phyloP scores from a whole-genome alignment of 2,113 vertebrate genomes.

The Leptosomus discolor region DNA sequence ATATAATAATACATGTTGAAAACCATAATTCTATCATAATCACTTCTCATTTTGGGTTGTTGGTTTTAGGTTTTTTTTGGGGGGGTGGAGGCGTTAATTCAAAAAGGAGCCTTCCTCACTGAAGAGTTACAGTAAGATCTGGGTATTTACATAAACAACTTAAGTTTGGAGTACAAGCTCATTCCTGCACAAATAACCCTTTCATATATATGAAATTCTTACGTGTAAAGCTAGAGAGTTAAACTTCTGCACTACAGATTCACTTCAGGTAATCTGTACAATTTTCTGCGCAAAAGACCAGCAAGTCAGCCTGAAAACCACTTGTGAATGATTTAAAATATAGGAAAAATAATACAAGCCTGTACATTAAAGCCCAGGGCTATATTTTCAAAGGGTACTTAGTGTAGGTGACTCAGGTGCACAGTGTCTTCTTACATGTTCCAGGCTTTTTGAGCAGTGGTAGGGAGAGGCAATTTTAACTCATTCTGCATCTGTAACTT shows the following conservation, averaged over 20 bases:
- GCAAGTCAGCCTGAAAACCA: constrained; percentile 46
- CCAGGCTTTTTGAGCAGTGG: not conserved
- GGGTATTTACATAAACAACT: constrained; percentile 74
- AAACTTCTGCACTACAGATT: constrained; percentile 57
- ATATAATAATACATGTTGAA: constrained; percentile 64
- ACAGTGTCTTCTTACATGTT: not conserved
- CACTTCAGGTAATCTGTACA: constrained; percentile 59
- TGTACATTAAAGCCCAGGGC: constrained; percentile 24
- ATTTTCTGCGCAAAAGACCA: constrained; percentile 67
- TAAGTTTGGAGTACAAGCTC: constrained; percentile 55
- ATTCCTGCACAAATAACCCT: constrained; percentile 68
- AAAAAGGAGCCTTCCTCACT: constrained; percentile 52
- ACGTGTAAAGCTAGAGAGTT: constrained; percentile 30
- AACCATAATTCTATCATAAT: constrained; percentile 76
- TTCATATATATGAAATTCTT: constrained; percentile 54
- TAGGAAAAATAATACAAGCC: constrained; percentile 25
- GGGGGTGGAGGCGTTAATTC: not conserved
- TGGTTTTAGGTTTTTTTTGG: not conserved
- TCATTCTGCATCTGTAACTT: not conserved
- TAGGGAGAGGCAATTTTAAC: constrained; percentile 16
- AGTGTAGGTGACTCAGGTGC: not conserved
- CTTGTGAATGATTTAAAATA: constrained; percentile 51
- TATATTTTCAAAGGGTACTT: constrained; percentile 13
- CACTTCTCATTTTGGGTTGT: constrained; percentile 56
- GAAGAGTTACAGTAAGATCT: constrained; percentile 50